These are phyloP conservation scores for Protaetia brevitarsis DNA, from an alignment of 1,140 invertebrate genomes.

Conservation along the genomic window DNA sequence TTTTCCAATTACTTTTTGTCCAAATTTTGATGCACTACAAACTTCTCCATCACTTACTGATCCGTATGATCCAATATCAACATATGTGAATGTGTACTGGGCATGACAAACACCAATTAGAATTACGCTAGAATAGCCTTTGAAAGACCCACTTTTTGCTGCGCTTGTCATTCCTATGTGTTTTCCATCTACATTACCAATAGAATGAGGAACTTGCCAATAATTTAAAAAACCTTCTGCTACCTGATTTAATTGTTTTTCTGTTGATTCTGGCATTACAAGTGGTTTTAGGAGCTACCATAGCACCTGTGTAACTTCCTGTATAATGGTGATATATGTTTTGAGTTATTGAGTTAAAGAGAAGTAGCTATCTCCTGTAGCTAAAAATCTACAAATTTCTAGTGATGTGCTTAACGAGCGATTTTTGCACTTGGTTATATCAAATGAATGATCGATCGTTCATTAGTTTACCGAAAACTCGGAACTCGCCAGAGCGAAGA, in stretches of 20 bases:
- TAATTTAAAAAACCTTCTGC: not conserved
- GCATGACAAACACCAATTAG: slow-evolving; percentile 10
- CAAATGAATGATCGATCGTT: too few relatives aligned
- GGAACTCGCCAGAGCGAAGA: too few relatives aligned
- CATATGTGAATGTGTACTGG: slow-evolving; percentile 4
- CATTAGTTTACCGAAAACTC: too few relatives aligned
- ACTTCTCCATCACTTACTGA: slow-evolving; percentile 1
- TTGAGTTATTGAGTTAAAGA: not conserved
- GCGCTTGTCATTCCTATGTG: not conserved
- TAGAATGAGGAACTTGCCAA: not conserved
- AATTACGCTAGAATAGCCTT: not conserved
- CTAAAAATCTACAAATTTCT: slow-evolving; percentile 3
- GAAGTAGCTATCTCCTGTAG: slow-evolving; percentile 10
- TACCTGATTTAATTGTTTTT: slow-evolving; percentile 15
- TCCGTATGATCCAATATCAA: slow-evolving; percentile 16
- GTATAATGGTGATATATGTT: not conserved
- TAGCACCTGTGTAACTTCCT: slow-evolving; percentile 3
- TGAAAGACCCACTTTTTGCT: slow-evolving; percentile 2
- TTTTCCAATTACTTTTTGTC: not conserved
- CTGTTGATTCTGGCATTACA: not conserved
- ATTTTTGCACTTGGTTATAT: too few relatives aligned
- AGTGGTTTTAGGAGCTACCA: not conserved
- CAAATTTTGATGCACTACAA: slow-evolving; percentile 5
- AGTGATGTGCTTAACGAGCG: too few relatives aligned
- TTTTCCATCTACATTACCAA: slow-evolving; percentile 8